Conservation (phyloP, 2,113 vertebrate species). For the Saiga tatarica region DNA sequence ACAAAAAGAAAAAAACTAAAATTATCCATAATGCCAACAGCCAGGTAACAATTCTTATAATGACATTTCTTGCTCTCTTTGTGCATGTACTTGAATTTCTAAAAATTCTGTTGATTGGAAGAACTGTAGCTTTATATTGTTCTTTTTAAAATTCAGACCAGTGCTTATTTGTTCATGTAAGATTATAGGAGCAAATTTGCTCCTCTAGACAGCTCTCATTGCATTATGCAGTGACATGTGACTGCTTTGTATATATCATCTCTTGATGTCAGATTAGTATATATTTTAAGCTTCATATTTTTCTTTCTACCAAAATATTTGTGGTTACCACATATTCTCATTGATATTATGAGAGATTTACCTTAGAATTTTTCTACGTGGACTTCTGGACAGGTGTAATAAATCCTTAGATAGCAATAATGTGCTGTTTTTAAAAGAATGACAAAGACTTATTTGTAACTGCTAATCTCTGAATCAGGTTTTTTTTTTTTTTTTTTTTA, state of each 20-base stretch:
- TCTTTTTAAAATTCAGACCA: constrained; percentile 1
- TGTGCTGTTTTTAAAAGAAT: background rate
- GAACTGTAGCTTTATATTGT: background rate
- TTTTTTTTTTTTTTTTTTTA: background rate
- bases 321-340: constrained; percentile 13
- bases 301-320: constrained; percentile 31
- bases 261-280: background rate
- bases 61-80: constrained; percentile 32
- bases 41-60: background rate
- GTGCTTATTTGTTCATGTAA: background rate
- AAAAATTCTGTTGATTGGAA: background rate
- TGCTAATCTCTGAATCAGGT: constrained; percentile 13
- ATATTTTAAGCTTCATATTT: background rate
- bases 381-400: background rate
- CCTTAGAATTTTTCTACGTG: background rate
- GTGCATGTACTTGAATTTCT: background rate
- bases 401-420: background rate
- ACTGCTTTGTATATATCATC: background rate
- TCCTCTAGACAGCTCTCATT: background rate
- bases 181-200: background rate
- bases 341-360: constrained; percentile 28
- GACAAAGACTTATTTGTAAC: background rate
- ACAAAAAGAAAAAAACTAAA: background rate
- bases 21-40: background rate
- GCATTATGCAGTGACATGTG: background rate